Base-by-base conservation (phyloP, 2,797 vertebrate species). In the Phylloscopus collybita region DNA sequence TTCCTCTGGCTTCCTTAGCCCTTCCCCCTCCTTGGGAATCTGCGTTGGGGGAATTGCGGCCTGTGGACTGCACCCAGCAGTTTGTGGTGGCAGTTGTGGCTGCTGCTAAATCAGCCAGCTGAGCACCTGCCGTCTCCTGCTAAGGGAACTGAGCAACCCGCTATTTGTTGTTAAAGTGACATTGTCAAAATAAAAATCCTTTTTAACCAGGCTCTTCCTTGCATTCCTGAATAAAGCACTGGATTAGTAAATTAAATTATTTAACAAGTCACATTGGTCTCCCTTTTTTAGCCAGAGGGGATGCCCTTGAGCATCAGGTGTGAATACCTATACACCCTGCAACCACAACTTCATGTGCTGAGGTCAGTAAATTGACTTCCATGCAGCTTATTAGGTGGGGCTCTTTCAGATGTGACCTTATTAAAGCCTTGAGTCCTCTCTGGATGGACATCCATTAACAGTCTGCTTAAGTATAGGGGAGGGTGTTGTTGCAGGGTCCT, bases 71-170 rank as follows among this genome's bases (percentile, higher is more conserved):
- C 87, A 92, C 91, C 94, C 95, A 92, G 83, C 92, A 95, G 95
- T 93, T 97, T n/a, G 0, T 66, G 92, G 94, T 96, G 86, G 90
- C 25, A 47, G 96, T 95, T 90, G 96, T 12, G 94, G 94, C 97
- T 96, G 88, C 97, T 96, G 95, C 93, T 97, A 95, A 95, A 95
- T 97, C 96, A 97, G 95, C 94, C 95, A 90, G 94, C 96, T 94
- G 96, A 96, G 96, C 96, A 97, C 96, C 95, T 96, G 93, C 97
- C 97, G 95, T 95, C 88, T 97, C 79, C 91, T 64, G 91, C 96
- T 90, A 61, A 86, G 76, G 67, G 78, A 94, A 49, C 75, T 25
- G 66, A 92, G 73, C 80, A 91, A 62, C 61, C 66, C 70, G 79
- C 69, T 90, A 83, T 93, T 96, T 90, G 75, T 92, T 80, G 61